Conservation (phyloP, 2,113 vertebrate genomes). For the Ceratotherium simum region DNA sequence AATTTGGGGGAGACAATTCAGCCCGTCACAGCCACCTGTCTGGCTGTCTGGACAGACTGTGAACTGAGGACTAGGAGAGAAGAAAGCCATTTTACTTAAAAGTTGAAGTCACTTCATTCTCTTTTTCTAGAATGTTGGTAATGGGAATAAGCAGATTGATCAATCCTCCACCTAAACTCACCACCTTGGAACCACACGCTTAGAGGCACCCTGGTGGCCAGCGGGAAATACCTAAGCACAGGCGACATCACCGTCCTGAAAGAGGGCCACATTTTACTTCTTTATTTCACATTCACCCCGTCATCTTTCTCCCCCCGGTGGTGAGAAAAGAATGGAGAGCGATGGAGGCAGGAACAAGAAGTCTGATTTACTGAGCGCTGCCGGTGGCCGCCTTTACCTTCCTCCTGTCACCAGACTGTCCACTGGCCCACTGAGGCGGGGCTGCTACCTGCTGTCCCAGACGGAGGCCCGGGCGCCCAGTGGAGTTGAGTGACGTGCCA, state of each 20-base stretch:
- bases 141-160: too few relatives aligned
- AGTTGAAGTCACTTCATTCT: background rate
- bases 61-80: background rate
- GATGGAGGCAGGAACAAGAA: background rate
- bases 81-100: too few relatives aligned
- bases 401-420: background rate
- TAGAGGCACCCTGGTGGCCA: background rate
- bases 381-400: fast-evolving
- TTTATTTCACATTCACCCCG: background rate
- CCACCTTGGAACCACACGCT: fast-evolving
- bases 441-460: background rate
- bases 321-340: background rate
- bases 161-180: background rate
- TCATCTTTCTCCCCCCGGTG: background rate
- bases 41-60: background rate
- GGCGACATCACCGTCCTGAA: fast-evolving
- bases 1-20: background rate
- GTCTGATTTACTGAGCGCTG: background rate
- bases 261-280: background rate
- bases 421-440: background rate
- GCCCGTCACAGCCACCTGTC: fast-evolving
- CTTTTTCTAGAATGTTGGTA: background rate
- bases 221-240: fast-evolving
- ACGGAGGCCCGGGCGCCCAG: background rate
- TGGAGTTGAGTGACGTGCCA: background rate